Evolutionary conservation across 1,140 invertebrate genomes (phyloP).

Genomic region (Paralvinella palmiformis): DNA sequence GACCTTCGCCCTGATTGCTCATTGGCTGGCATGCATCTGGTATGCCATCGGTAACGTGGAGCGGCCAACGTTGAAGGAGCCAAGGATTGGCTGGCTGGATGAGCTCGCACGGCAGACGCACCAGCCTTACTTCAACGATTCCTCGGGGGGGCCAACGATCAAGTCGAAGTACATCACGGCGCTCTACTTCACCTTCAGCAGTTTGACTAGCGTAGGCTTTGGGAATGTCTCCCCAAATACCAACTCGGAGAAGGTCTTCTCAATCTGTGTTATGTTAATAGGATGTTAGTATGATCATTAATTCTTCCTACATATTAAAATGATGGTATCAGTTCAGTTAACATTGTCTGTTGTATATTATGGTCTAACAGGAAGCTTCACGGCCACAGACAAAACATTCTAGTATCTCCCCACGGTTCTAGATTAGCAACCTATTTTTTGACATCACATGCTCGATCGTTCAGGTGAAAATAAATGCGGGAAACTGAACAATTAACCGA

Average conservation of each 20-base stretch:
- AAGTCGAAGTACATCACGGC: conserved; percentile 78
- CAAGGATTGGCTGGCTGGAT: conserved; percentile 87
- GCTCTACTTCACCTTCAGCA: conserved; percentile 93
- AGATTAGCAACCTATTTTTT: too few relatives aligned
- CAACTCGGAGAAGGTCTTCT: conserved; percentile 72
- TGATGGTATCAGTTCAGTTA: too few relatives aligned
- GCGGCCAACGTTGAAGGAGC: conserved; percentile 40
- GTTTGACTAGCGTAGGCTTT: conserved; percentile 92
- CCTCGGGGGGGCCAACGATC: conserved; percentile 43
- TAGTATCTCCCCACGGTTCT: too few relatives aligned
- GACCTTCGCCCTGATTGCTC: conserved; percentile 95
- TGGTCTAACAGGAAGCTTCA: too few relatives aligned
- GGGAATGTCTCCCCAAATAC: conserved; percentile 97
- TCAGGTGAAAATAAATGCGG: too few relatives aligned
- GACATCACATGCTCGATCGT: too few relatives aligned
- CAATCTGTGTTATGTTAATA: conserved; percentile 55
- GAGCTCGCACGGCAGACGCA: conserved; percentile 62
- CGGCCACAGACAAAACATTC: too few relatives aligned
- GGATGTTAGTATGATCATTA: conserved; percentile 51
- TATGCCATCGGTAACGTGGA: conserved; percentile 76
- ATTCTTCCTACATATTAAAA: too few relatives aligned
- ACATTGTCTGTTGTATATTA: too few relatives aligned
- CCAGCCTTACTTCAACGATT: conserved; percentile 38
- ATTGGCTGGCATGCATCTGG: conserved; percentile 99
- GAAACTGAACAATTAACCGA: too few relatives aligned